A percentile compares a stretch with the other conserved stretches of the same genome.
These are phyloP conservation scores for Amphilophus citrinellus DNA, from an alignment of 2,113 vertebrate genomes.

Conservation along the genomic window DNA sequence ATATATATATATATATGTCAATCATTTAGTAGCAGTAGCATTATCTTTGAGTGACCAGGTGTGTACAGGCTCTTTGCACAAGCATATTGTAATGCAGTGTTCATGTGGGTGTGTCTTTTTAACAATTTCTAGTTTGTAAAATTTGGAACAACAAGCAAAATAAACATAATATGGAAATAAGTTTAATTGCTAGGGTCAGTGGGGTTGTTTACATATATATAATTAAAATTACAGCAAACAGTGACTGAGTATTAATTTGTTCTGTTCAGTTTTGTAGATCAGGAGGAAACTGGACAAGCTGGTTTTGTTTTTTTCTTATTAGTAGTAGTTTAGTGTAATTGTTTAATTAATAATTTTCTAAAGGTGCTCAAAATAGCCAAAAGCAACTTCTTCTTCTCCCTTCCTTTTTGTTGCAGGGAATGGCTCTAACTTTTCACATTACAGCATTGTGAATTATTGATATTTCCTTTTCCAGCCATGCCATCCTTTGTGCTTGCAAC, in stretches of 20 bases:
- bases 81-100: neutral
- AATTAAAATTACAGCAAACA: neutral
- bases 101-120: neutral
- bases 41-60: neutral
- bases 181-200: neutral
- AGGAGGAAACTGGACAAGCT: neutral
- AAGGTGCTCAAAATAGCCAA: slow-evolving; percentile 61
- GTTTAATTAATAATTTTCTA: slow-evolving; percentile 57
- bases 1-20: no score
- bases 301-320: neutral
- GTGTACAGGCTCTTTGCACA: neutral
- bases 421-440: slow-evolving; percentile 62
- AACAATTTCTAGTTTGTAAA: neutral
- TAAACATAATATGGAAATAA: neutral
- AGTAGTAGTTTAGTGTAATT: neutral
- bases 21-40: neutral
- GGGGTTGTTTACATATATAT: neutral
- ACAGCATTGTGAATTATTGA: slow-evolving; percentile 72
- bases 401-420: slow-evolving; percentile 33
- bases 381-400: slow-evolving; percentile 42
- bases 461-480: slow-evolving; percentile 59
- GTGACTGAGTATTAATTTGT: neutral
- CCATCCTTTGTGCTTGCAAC: slow-evolving; percentile 52
- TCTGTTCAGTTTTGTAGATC: neutral
- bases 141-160: neutral